These are phyloP conservation scores for Hemiprocne comata DNA, from an alignment of 2,113 vertebrate species.

Conservation along the genomic window DNA sequence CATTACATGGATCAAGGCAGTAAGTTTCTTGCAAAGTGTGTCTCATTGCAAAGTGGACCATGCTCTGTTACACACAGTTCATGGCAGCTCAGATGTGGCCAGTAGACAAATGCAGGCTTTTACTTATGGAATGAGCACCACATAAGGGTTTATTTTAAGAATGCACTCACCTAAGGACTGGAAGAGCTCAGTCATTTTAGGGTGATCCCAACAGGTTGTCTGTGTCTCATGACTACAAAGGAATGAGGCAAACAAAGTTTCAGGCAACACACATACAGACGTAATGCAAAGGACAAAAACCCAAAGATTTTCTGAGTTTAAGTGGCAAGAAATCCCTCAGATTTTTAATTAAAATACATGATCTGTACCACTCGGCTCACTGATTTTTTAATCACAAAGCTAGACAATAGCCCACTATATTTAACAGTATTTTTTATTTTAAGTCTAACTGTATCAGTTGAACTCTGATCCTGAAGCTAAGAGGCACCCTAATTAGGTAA, in stretches of 20 bases:
- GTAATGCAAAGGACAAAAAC: background rate
- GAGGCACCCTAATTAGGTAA: background rate
- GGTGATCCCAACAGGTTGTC: slow-evolving; percentile 96
- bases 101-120: background rate
- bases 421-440: background rate
- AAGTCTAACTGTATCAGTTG: background rate
- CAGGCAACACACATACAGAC: background rate
- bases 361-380: background rate
- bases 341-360: background rate
- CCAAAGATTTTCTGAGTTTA: background rate
- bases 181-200: slow-evolving; percentile 95
- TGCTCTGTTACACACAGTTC: background rate
- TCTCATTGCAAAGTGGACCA: background rate
- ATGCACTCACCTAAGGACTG: slow-evolving; percentile 88
- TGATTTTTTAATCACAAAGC: background rate
- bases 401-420: background rate
- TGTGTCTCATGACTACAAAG: slow-evolving; percentile 89
- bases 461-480: background rate
- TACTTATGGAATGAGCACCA: background rate
- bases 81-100: background rate
- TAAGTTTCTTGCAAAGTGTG: background rate
- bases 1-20: rapidly evolving
- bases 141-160: background rate
- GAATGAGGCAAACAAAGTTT: background rate
- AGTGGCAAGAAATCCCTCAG: background rate